Conservation (phyloP, 2,797 vertebrate species). For the Trachurus trachurus region DNA sequence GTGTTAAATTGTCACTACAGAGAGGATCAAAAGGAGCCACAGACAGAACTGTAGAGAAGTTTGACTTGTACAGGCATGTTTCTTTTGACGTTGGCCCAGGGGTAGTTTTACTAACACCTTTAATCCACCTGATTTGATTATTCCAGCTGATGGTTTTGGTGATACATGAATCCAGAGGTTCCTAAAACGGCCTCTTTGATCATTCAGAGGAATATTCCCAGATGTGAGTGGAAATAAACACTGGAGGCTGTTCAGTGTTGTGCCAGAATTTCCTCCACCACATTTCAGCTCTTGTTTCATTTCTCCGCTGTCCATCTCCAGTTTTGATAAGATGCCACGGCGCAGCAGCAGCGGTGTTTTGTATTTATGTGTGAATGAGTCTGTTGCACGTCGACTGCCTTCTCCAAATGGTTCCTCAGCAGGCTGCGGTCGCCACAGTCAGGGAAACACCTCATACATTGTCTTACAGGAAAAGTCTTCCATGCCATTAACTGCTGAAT, state of each 20-base stretch:
- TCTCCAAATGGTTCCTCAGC: conserved; percentile 40
- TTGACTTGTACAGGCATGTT: background rate
- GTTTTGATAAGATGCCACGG: conserved; percentile 24
- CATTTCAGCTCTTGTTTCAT: background rate
- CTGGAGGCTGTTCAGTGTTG: background rate
- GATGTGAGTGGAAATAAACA: background rate
- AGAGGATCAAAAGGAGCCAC: background rate
- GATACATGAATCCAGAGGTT: background rate
- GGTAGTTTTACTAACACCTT: conserved; percentile 5
- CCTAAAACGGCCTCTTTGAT: background rate
- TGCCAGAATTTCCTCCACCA: background rate
- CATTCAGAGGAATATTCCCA: background rate
- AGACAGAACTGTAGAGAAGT: background rate
- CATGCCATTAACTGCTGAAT: conserved; percentile 82
- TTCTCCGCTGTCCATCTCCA: background rate
- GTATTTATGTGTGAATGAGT: conserved; percentile 17
- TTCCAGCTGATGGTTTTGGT: background rate
- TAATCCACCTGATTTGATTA: background rate
- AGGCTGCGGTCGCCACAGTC: conserved; percentile 50
- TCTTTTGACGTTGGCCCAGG: background rate
- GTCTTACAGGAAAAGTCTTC: conserved; percentile 75
- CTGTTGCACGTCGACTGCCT: conserved; percentile 38
- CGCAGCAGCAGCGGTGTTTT: conserved; percentile 30
- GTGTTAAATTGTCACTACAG: background rate
- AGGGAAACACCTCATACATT: conserved; percentile 61